Percentiles rank a stretch among this genome's conserved stretches.
Conservation (phyloP, 2,888 invertebrate genomes). For the Ochropacha duplaris region DNA sequence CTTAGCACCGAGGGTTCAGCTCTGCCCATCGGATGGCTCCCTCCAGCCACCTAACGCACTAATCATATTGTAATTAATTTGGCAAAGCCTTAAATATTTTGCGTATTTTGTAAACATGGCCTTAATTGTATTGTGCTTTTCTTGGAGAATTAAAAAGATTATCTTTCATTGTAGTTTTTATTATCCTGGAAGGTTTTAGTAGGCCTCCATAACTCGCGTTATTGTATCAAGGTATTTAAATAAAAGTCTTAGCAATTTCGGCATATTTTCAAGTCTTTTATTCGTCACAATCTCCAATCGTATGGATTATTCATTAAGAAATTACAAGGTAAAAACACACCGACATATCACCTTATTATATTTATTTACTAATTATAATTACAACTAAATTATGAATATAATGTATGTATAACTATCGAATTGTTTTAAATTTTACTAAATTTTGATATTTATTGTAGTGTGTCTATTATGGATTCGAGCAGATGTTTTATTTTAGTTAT, state of each 20-base stretch:
- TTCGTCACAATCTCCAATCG: constrained; percentile 39
- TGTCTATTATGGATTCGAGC: neutral
- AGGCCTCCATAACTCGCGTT: no score
- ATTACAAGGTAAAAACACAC: constrained; percentile 42
- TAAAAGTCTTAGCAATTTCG: constrained; percentile 26
- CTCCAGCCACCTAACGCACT: constrained; percentile 56
- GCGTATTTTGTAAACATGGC: constrained; percentile 21
- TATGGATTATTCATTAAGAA: constrained; percentile 44
- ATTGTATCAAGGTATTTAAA: neutral
- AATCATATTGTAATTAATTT: neutral
- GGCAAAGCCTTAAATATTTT: neutral
- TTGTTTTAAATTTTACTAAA: neutral
- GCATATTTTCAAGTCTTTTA: constrained; percentile 51
- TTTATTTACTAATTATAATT: neutral
- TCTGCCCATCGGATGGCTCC: constrained; percentile 88
- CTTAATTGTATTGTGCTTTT: constrained; percentile 22
- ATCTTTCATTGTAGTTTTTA: neutral
- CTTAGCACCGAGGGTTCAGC: constrained; percentile 77
- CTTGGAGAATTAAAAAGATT: constrained; percentile 20
- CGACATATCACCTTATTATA: constrained; percentile 15
- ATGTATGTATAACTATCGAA: neutral
- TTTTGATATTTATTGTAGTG: neutral
- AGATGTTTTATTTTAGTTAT: neutral
- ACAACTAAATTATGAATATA: neutral
- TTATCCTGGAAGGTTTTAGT: no score